These are phyloP conservation scores for Volucella zonaria DNA, from an alignment of 2,888 invertebrate genomes.

Conservation along the genomic window DNA sequence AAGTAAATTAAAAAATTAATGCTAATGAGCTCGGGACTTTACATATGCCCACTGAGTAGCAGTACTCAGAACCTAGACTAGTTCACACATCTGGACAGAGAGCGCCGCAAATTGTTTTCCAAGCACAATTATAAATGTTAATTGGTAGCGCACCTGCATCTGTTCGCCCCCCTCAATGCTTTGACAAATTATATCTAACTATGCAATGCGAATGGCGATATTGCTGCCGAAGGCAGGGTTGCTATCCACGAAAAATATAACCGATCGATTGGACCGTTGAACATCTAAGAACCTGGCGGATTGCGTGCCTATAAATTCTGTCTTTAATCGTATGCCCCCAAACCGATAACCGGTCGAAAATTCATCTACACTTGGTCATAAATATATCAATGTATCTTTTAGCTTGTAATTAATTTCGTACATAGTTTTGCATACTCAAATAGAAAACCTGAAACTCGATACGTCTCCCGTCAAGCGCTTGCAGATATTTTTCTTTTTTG, in stretches of 20 bases:
- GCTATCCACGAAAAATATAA: constrained; percentile 19
- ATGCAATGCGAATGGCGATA: constrained; percentile 46
- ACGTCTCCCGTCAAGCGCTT: too few species aligned
- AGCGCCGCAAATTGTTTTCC: constrained; percentile 27
- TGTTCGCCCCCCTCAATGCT: constrained; percentile 16
- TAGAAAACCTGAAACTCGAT: not conserved
- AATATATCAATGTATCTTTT: constrained; percentile 33
- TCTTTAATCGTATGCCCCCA: not conserved
- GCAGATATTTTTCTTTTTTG: not conserved
- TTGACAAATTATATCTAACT: constrained; percentile 18
- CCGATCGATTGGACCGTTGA: constrained; percentile 22
- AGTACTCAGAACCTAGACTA: too few species aligned
- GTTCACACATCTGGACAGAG: constrained; percentile 35
- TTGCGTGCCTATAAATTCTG: constrained; percentile 4
- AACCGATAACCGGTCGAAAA: too few species aligned
- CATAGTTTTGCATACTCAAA: constrained; percentile 14
- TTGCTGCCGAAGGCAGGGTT: constrained; percentile 25
- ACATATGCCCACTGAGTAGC: too few species aligned
- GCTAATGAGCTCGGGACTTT: not conserved
- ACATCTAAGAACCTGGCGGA: constrained; percentile 38
- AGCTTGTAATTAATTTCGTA: constrained; percentile 36
- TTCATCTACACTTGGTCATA: constrained; percentile 22
- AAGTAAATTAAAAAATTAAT: not conserved
- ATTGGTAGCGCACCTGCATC: constrained; percentile 42
- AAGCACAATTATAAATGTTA: constrained; percentile 52